Base-by-base conservation (phyloP, 2,797 vertebrate genomes). In the Sparus aurata region DNA sequence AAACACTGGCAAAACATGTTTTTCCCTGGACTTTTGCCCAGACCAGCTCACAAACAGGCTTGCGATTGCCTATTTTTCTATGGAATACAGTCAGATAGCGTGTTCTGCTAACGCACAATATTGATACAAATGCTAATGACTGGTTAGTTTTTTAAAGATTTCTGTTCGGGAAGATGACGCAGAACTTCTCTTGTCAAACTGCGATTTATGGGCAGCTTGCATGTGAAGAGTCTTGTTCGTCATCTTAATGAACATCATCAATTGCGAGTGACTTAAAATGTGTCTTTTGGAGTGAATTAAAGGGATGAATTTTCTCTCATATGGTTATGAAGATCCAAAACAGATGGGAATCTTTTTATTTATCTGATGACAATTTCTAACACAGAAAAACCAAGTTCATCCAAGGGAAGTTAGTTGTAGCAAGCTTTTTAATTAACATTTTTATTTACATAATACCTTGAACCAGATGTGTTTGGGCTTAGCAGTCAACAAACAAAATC, bases 401-500 rank as follows among this genome's bases (percentile, higher is more conserved):
- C 8, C 25, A 63, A 58, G 46, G 7, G 5, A n/a, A 66, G 9
- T 11, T 34, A 60, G 61, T 22, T 25, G 27, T 22, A 65, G 20
- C 2, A 47, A n/a, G 10, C 3, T 60, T 25, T 38, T 12, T 27
- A 34, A 52, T 20, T 20, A 41, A 41, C 2, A 22, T 0, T 15
- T 61, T 43, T n/a, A 30, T 59, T 54, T 54, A 59, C 20, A 64
- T 10, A 5, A 13, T 20, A n/a, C 13, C 5, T 43, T 13, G 0
- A 63, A 58, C 0, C 6, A 23, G 6, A 58, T 34, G 25, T 4
- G 22, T 22, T 38, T 54, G n/a, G 17, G 11, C 30, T 68, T 41
- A 50, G 45, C 17, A 46, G 20, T 60, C 27, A 80, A 60, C 22
- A 66, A 55, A 70, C 6, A 59, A 7, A 61, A 59, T 30, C 10